Percentiles rank a stretch among this genome's conserved stretches.
These are phyloP conservation scores for Zapus hudsonius DNA, from an alignment of 2,113 vertebrate genomes.

Conservation along the genomic window DNA sequence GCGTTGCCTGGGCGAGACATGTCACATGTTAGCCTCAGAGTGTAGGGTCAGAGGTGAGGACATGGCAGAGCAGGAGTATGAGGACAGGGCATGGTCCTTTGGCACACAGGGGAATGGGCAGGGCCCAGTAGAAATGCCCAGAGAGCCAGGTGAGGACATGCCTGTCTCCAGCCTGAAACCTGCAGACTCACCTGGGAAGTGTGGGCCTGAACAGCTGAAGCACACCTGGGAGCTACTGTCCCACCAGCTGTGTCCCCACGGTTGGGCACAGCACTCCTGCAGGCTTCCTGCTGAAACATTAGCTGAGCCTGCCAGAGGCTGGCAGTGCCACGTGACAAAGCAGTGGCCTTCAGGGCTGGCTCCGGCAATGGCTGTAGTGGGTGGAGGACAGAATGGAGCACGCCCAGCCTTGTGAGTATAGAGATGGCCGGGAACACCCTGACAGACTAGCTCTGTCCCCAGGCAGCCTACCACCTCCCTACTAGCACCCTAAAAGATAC, in stretches of 20 bases:
- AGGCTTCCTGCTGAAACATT: slow-evolving; percentile 87
- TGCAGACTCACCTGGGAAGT: slow-evolving; percentile 70
- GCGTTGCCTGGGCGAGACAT: slow-evolving; percentile 76
- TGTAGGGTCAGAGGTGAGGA: not conserved
- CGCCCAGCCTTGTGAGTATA: not conserved
- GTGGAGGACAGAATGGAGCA: not conserved
- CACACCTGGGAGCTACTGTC: slow-evolving; percentile 87
- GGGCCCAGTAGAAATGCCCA: not conserved
- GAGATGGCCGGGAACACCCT: too few species aligned
- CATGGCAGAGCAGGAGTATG: not conserved
- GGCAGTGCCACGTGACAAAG: slow-evolving; percentile 89
- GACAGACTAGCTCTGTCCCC: not conserved
- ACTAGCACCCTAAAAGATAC: not conserved
- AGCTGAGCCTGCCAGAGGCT: slow-evolving; percentile 76
- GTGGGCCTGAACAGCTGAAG: slow-evolving; percentile 87
- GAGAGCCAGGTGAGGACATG: not conserved
- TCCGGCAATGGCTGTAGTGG: slow-evolving; percentile 31
- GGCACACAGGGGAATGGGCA: not conserved
- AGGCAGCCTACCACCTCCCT: not conserved
- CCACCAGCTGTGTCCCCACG: slow-evolving; percentile 92
- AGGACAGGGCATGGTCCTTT: not conserved
- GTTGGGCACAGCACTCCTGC: slow-evolving; percentile 89
- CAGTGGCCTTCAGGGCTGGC: slow-evolving; percentile 86
- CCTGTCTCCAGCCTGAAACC: not conserved
- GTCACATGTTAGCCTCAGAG: not conserved